phyloP scores from a whole-genome alignment of 1,140 invertebrate genomes.

The Panonychus citri region DNA sequence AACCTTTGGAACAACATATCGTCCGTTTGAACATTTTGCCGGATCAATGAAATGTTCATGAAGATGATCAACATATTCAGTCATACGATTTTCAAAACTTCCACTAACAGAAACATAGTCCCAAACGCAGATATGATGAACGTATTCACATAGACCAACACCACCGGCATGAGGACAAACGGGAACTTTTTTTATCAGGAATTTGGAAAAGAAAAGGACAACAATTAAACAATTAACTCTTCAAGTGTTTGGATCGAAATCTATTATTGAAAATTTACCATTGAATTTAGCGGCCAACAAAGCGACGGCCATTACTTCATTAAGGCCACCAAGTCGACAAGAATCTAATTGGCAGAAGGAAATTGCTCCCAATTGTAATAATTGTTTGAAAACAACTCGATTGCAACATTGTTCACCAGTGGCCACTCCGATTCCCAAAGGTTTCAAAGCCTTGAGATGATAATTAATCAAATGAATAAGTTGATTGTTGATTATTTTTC shows the following conservation, averaged over 20 bases:
- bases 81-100: slow-evolving; percentile 39
- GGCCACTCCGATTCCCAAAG: slow-evolving; percentile 53
- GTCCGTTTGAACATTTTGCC: slow-evolving; percentile 36
- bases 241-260: background rate
- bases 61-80: slow-evolving; percentile 69
- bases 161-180: slow-evolving; percentile 82
- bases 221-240: background rate
- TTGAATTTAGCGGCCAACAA: slow-evolving; percentile 47
- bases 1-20: slow-evolving; percentile 43
- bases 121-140: slow-evolving; percentile 73
- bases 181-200: slow-evolving; percentile 36
- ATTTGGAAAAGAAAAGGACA: background rate
- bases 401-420: slow-evolving; percentile 79
- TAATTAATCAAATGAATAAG: background rate
- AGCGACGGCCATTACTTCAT: slow-evolving; percentile 65
- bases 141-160: slow-evolving; percentile 72
- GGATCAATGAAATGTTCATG: slow-evolving; percentile 62
- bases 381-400: slow-evolving; percentile 74
- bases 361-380: slow-evolving; percentile 48
- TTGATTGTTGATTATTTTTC: slow-evolving; percentile 2
- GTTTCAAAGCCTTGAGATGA: slow-evolving; percentile 30
- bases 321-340: slow-evolving; percentile 59
- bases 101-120: slow-evolving; percentile 50
- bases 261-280: slow-evolving; percentile 17
- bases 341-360: slow-evolving; percentile 76